These are phyloP conservation scores for Sciurus carolinensis DNA, from an alignment of 2,797 vertebrate species.

Conservation along the genomic window DNA sequence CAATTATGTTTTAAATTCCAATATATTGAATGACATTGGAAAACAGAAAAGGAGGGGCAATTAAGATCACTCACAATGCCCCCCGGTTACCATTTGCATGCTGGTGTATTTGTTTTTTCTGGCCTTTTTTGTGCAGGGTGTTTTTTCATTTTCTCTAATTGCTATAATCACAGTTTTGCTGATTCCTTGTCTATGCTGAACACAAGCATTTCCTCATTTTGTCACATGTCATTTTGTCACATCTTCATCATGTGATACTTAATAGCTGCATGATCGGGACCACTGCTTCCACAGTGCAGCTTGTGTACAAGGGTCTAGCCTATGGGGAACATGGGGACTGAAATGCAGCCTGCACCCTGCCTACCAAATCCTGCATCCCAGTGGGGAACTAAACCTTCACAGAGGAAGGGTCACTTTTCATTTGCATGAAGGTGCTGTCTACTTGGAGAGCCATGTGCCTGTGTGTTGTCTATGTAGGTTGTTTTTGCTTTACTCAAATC, in stretches of 20 bases:
- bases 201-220: background rate
- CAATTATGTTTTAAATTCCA: background rate
- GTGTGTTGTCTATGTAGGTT: background rate
- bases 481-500: background rate
- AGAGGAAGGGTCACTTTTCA: background rate
- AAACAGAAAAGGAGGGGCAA: background rate
- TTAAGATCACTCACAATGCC: background rate
- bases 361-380: background rate
- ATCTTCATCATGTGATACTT: background rate
- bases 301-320: background rate
- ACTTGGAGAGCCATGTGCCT: background rate
- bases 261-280: background rate
- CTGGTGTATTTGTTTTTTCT: background rate
- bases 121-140: background rate
- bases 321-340: background rate
- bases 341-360: background rate
- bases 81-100: background rate
- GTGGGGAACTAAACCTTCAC: background rate
- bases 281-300: background rate
- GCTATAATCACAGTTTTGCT: background rate
- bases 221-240: background rate
- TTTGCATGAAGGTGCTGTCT: background rate
- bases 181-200: background rate
- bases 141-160: background rate
- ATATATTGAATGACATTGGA: background rate